A percentile compares a stretch with the other conserved stretches of the same genome.
Conservation (phyloP, 2,888 invertebrate species). For the Mellilla xanthometata region DNA sequence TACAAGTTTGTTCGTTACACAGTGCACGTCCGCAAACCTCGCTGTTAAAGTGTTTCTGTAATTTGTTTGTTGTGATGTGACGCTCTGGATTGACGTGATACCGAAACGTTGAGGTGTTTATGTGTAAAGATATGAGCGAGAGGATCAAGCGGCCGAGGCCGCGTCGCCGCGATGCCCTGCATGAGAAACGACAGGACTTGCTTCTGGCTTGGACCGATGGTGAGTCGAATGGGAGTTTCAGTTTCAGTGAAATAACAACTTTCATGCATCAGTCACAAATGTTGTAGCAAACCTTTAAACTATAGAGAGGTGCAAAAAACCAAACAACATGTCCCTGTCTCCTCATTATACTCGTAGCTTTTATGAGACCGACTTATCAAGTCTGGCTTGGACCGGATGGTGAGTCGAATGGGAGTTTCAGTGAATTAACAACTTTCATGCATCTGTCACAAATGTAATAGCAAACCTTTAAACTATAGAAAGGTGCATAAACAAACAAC, state of each 20-base stretch:
- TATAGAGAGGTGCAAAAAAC: no score
- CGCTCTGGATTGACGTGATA: slow-evolving; percentile 35
- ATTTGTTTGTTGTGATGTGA: slow-evolving; percentile 55
- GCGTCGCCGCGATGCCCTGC: slow-evolving; percentile 64
- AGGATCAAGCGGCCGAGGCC: slow-evolving; percentile 61
- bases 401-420: slow-evolving; percentile 42
- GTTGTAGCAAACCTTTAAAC: neutral
- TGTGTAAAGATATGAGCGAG: slow-evolving; percentile 57
- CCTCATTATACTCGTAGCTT: no score
- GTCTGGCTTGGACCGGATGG: slow-evolving; percentile 71
- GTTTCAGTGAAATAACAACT: slow-evolving; percentile 4
- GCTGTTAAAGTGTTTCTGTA: slow-evolving; percentile 41
- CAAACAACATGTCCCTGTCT: no score
- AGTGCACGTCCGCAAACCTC: slow-evolving; percentile 64
- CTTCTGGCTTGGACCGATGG: slow-evolving; percentile 72
- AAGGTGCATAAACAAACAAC: slow-evolving; percentile 8
- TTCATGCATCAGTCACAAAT: neutral
- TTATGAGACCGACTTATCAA: no score
- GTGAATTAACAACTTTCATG: slow-evolving; percentile 5
- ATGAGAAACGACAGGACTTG: slow-evolving; percentile 67
- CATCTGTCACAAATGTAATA: neutral
- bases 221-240: slow-evolving; percentile 42
- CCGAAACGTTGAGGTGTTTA: slow-evolving; percentile 24
- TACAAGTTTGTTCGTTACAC: slow-evolving; percentile 53
- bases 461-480: slow-evolving; percentile 3